Conservation (phyloP, 1,140 invertebrate genomes). For the Drosophila watanabei region DNA sequence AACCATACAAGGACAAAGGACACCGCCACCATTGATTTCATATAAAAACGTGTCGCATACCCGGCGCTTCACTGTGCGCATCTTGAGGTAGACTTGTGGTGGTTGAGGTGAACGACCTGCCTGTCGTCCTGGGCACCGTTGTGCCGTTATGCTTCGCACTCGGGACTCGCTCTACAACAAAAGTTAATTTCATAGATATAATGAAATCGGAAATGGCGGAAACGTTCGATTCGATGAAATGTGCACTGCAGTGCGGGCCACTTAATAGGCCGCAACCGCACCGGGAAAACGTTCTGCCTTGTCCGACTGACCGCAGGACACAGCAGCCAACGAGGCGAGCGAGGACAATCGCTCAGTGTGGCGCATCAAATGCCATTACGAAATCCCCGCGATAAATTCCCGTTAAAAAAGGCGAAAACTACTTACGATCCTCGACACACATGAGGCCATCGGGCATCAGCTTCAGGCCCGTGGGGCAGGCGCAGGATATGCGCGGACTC, state of each 20-base stretch:
- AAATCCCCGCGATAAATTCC: conserved; percentile 86
- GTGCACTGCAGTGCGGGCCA: conserved; percentile 26
- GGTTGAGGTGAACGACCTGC: not conserved
- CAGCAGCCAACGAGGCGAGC: conserved; percentile 93
- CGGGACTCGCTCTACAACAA: conserved; percentile 20
- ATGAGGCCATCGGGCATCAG: conserved; percentile 93
- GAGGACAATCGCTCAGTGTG: conserved; percentile 88
- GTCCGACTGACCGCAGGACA: conserved; percentile 85
- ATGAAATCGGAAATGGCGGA: conserved; percentile 21
- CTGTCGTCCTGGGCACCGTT: conserved; percentile 9
- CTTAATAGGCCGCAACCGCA: conserved; percentile 87
- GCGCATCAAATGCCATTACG: conserved; percentile 95
- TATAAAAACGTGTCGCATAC: conserved; percentile 49
- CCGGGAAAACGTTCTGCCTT: conserved; percentile 88
- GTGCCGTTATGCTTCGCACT: conserved; percentile 3
- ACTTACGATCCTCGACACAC: conserved; percentile 95
- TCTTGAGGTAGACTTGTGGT: conserved; percentile 56
- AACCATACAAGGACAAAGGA: not conserved
- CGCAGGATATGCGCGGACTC: conserved; percentile 93
- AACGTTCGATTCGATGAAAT: conserved; percentile 41
- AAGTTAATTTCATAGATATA: conserved; percentile 27
- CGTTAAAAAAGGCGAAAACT: conserved; percentile 86
- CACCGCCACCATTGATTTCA: conserved; percentile 44
- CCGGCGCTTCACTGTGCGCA: conserved; percentile 42
- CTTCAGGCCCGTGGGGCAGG: conserved; percentile 93